Evolutionary conservation across 2,888 invertebrate species (phyloP).

Genomic region (Nomada fabriciana): DNA sequence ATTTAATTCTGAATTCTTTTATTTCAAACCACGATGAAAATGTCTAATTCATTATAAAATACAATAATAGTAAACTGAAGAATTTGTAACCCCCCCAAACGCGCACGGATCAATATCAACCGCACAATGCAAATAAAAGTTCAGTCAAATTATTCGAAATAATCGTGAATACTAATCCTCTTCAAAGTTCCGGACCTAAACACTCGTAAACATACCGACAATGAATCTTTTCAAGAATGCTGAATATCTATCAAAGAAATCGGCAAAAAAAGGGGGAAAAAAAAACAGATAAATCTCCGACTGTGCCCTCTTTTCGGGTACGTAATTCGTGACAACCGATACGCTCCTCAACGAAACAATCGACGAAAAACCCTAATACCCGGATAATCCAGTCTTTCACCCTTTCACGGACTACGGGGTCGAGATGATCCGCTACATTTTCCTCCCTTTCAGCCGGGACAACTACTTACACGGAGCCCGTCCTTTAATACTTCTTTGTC

Average conservation of each 20-base stretch:
- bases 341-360: conserved; percentile 15
- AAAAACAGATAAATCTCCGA: neutral
- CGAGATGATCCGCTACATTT: neutral
- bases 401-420: neutral
- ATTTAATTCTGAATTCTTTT: too few species aligned
- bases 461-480: neutral
- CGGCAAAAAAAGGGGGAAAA: neutral
- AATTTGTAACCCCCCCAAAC: neutral
- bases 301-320: neutral
- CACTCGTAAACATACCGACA: too few species aligned
- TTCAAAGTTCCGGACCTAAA: too few species aligned
- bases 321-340: neutral
- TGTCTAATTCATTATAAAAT: too few species aligned
- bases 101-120: neutral
- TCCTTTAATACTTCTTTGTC: neutral
- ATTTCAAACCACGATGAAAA: too few species aligned
- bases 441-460: neutral
- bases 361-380: conserved; percentile 3
- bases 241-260: neutral
- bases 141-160: too few species aligned
- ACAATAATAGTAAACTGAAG: too few species aligned
- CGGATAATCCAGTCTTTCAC: conserved; percentile 21
- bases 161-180: too few species aligned
- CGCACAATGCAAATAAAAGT: too few species aligned
- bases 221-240: neutral